Evolutionary conservation across 1,140 invertebrate species (phyloP), one percentile per base, ranked within the genome.

Genomic region (Sipha flava): DNA sequence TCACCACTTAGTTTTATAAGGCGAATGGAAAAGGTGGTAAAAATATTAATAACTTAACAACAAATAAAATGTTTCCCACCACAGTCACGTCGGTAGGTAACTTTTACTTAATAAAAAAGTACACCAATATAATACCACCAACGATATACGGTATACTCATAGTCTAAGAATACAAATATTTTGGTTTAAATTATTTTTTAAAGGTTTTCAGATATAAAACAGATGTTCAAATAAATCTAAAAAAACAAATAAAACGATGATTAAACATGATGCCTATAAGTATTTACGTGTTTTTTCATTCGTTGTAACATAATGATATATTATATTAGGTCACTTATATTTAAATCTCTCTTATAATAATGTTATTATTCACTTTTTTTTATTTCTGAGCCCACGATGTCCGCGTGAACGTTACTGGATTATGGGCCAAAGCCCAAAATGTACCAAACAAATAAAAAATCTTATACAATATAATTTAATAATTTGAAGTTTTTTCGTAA

Each of bases 251-350:
- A 23, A 66, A 66, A 43, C 34, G 40, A 66, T 16, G 64, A 66
- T 66, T 43, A 66, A 66, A 66, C 64, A 66, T 21, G 21, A n/a
- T 66, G 64, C 37, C 37, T 43, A 66, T 66, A 66, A 66, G 62
- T 66, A 66, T 66, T 66, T 37, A 43, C 14, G 64, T 66, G 64
- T 66, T 66, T 66, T n/a, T 66, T 23, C n/a, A 43, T 66, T 23
- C 64, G 64, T 43, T 43, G 64, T 66, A 66, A 66, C 64, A 66
- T 66, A 66, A 43, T 66, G 64, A 66, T 66, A 43, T 66, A 66
- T 66, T 66, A 66, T 66, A 66, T 66, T 66, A 66, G 64, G 64
- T 66, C 64, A 66, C 64, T 66, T 66, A 66, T 66, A 66, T 66
- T 43, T 66, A 66, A 66, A 66, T 66, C 64, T 43, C 64, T 66